A percentile compares a stretch with the other conserved stretches of the same genome.
Conservation (phyloP, 2,113 vertebrate genomes). For the Rhineura floridana region DNA sequence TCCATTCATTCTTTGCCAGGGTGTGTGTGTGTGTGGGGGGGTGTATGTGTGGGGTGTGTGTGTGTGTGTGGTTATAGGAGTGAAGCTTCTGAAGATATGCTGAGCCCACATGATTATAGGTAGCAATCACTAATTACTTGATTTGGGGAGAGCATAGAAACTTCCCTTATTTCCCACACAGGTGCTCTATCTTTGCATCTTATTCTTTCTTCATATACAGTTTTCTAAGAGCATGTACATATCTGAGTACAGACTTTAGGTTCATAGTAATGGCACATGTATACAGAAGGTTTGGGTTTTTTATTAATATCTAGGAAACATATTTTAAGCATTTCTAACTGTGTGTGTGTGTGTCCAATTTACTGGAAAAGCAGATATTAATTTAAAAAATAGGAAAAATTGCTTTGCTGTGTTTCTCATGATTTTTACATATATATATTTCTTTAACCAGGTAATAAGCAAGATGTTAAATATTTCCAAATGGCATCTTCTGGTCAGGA, state of each 20-base stretch:
- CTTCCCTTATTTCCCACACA: neutral
- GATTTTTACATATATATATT: slow-evolving; percentile 30
- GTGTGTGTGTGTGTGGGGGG: no score
- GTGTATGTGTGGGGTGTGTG: neutral
- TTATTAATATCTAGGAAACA: neutral
- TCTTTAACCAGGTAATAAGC: slow-evolving; percentile 71
- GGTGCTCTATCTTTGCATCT: neutral
- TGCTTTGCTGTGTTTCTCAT: slow-evolving; percentile 43
- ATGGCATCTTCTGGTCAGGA: slow-evolving; percentile 92
- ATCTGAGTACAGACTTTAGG: neutral
- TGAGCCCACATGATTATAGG: neutral
- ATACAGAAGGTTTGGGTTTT: neutral
- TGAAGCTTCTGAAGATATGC: neutral
- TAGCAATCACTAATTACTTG: neutral
- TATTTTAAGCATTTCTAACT: neutral
- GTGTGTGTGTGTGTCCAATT: neutral
- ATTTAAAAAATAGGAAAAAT: neutral
- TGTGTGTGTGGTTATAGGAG: neutral
- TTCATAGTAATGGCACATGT: neutral
- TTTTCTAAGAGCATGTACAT: neutral
- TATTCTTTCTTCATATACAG: no score
- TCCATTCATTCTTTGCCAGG: neutral
- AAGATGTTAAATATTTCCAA: slow-evolving; percentile 73
- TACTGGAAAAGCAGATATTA: neutral
- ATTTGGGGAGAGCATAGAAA: neutral